A percentile compares a stretch with the other conserved stretches of the same genome.
phyloP scores from a whole-genome alignment of 1,140 invertebrate genomes.

The Cyphomyrmex costatus region DNA sequence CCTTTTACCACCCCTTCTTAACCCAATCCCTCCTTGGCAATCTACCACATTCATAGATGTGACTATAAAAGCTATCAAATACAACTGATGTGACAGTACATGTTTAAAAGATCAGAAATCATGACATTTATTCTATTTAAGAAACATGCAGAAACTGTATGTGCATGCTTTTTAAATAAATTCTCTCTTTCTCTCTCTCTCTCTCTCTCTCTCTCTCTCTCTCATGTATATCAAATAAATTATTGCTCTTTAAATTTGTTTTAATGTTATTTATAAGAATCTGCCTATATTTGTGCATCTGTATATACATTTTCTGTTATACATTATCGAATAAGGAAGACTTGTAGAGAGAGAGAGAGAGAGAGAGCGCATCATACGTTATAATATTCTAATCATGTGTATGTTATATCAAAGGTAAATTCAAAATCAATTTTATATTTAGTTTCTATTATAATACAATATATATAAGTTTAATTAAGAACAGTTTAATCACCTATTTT shows the following conservation, averaged over 20 bases:
- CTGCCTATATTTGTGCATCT: not conserved
- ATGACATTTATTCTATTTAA: not conserved
- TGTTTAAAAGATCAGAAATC: conserved; percentile 1
- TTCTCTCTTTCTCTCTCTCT: no score
- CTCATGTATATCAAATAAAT: no score
- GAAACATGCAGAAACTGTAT: not conserved
- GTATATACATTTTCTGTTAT: conserved; percentile 1
- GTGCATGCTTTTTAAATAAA: no score
- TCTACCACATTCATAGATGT: conserved; percentile 6
- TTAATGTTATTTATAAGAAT: not conserved
- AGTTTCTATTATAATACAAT: not conserved
- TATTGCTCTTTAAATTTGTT: not conserved
- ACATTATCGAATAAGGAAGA: not conserved
- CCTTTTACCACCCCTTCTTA: conserved; percentile 78
- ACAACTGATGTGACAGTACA: not conserved
- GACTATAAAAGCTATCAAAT: conserved; percentile 12
- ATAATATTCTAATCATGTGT: not conserved
- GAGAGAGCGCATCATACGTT: not conserved
- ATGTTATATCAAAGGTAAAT: not conserved
- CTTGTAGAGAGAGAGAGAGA: no score
- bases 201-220: no score
- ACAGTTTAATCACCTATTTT: not conserved
- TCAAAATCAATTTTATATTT: not conserved
- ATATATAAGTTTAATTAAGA: not conserved
- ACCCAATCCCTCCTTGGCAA: conserved; percentile 11